Evolutionary conservation across 2,888 invertebrate species (phyloP).

Genomic region (Brachypalpus laphriformis): DNA sequence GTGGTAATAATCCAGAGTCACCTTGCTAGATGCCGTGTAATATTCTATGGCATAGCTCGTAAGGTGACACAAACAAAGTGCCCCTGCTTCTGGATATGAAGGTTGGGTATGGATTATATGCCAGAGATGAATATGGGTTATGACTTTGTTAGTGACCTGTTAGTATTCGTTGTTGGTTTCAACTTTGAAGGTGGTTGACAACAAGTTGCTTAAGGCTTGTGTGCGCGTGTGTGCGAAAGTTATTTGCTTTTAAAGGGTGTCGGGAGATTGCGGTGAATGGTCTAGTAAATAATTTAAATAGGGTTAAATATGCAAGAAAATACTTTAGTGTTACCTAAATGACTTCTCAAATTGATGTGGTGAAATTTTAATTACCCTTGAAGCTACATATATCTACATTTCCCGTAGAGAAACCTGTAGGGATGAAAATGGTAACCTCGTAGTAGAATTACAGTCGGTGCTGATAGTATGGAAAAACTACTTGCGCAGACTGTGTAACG

Average conservation of each 20-base stretch:
- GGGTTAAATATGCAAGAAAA: constrained; percentile 14
- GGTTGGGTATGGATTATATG: constrained; percentile 47
- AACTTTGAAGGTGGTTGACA: constrained; percentile 46
- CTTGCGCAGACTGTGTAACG: no score
- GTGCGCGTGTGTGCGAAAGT: neutral
- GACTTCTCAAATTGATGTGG: neutral
- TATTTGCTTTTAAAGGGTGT: constrained; percentile 25
- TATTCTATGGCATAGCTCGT: constrained; percentile 68
- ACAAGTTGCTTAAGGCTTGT: constrained; percentile 55
- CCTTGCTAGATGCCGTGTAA: constrained; percentile 71
- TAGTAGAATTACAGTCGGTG: no score
- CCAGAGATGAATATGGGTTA: constrained; percentile 62
- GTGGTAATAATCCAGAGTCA: constrained; percentile 70
- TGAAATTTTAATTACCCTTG: neutral
- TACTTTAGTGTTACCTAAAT: neutral
- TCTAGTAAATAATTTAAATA: constrained; percentile 40
- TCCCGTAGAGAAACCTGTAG: no score
- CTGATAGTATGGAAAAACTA: no score
- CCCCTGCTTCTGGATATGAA: constrained; percentile 18
- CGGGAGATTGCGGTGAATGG: neutral
- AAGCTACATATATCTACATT: neutral
- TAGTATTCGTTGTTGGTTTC: constrained; percentile 41
- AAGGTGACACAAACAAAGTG: constrained; percentile 68
- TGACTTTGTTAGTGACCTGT: constrained; percentile 53
- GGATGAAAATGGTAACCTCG: no score